Conservation (phyloP, 2,797 vertebrate genomes). For the Argya squamiceps region DNA sequence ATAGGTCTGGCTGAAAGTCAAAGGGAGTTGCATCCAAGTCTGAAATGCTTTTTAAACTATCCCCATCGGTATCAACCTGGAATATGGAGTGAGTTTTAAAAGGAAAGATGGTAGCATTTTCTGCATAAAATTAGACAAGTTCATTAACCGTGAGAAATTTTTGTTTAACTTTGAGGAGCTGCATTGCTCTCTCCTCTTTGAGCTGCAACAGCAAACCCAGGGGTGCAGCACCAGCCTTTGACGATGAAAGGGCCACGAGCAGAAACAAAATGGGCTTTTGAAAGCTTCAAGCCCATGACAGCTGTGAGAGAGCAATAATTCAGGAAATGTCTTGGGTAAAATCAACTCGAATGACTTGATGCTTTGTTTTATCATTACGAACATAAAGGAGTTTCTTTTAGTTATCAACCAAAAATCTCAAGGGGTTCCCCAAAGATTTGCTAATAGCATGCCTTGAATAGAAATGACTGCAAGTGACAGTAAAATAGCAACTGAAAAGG, state of each 20-base stretch:
- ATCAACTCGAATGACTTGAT: constrained; percentile 41
- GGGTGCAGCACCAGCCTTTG: constrained; percentile 43
- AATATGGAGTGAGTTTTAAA: constrained; percentile 43
- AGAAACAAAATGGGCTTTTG: constrained; percentile 74
- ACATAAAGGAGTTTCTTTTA: constrained; percentile 76
- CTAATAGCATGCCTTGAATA: constrained; percentile 59
- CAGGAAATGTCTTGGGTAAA: constrained; percentile 72
- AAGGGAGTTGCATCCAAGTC: constrained; percentile 2
- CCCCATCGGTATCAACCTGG: constrained; percentile 16
- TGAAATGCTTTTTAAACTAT: constrained; percentile 34
- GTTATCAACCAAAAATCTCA: constrained; percentile 69
- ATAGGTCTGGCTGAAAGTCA: constrained; percentile 53
- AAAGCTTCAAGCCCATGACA: constrained; percentile 69
- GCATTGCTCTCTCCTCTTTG: background rate
- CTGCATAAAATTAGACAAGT: constrained; percentile 73
- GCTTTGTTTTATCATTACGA: constrained; percentile 75
- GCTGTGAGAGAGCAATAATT: constrained; percentile 65
- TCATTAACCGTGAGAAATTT: constrained; percentile 57
- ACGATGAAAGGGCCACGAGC: constrained; percentile 64
- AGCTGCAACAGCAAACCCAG: constrained; percentile 41
- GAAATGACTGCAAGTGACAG: constrained; percentile 43
- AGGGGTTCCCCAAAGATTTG: constrained; percentile 49
- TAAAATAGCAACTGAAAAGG: background rate
- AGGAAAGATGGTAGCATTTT: constrained; percentile 33
- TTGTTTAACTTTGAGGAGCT: constrained; percentile 36